Evolutionary conservation across 2,888 invertebrate species (phyloP), one percentile per base, ranked within the genome.

Genomic region (Acanthopleura granulata): DNA sequence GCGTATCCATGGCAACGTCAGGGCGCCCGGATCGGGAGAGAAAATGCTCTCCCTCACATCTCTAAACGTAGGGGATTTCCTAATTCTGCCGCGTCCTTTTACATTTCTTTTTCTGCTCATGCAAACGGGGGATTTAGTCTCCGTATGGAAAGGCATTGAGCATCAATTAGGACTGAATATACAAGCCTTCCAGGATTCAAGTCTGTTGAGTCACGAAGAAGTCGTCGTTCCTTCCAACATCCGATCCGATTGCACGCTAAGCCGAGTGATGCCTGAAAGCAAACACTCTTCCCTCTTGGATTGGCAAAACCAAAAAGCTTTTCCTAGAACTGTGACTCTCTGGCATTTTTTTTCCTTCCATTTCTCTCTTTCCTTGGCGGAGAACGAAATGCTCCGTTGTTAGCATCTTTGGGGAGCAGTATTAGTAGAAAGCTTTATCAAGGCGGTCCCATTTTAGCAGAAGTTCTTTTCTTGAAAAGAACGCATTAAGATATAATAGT

Each of bases 41-140:
- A 66, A 66, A 66, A 22, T 27, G 27, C 25, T 9, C 16, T n/a
- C 66, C 29, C 66, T 27, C 66, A 16, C 29, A 22, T 1, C 66
- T 16, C 66, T 66, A 66, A 66, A 66, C 66, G 66, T 6, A 16
- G 29, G 66, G 25, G 66, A 66, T 66, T 22, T 66, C 66, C 66
- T 66, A 27, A 66, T 27, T 66, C 66, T 14, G 25, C 16, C 66
- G 25, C 22, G 66, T 66, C 66, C 25, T 66, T 66, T 66, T 27
- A 22, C 18, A 22, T 57, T 14, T 27, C 27, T 27, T 66, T 66
- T 66, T 66, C 29, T 66, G 27, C 16, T 25, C 66, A 22, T 66
- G 66, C 66, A 66, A 66, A 66, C 66, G 66, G 66, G 29, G 66
- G 66, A 66, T 66, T 66, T 66, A 66, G 66, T 66, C 66, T 22